Base-by-base conservation (phyloP, 2,797 vertebrate species). In the Oryzias sinensis region DNA sequence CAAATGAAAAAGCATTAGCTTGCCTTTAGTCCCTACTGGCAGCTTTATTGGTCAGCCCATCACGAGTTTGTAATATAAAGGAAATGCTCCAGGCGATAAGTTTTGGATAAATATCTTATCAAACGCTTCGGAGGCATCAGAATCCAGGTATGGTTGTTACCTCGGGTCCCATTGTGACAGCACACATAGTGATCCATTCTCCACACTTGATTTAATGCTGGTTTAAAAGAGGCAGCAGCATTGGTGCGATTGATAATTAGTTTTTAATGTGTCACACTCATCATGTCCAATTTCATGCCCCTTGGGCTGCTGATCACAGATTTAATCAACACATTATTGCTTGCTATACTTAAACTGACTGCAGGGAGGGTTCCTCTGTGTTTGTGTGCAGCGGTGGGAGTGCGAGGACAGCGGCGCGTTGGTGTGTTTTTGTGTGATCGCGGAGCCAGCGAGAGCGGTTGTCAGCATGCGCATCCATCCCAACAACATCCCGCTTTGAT, bases 231-330 rank as follows among this genome's bases (percentile, higher is more conserved):
- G 82, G 87, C 87, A 86, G 86, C 84, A 78, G 82, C 74, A 84
- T 81, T 57, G 69, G 77, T 82, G 81, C 77, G 84, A 88, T 87
- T 88, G 88, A 87, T 89, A 86, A 90, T 91, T 88, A 84, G 80
- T 84, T 88, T 90, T 90, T 92, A 91, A 92, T 91, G 89, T 84
- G 79, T 87, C 86, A 80, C 85, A 90, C 85, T 89, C 87, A 90
- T 92, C 87, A 87, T 90, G 86, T 90, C 86, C 88, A 89, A 91
- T 92, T 91, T 88, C 87, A 91, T 89, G 88, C 77, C 84, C 87
- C 85, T 87, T 84, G 80, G 80, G 85, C 81, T 80, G 82, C 81
- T 87, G 83, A 89, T 91, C 86, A 74, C 72, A 84, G 82, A 88
- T 91, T 90, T 84, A 87, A 87, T 90, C 84, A 81, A 88, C 75